Evolutionary conservation across 2,113 vertebrate genomes (phyloP).

Genomic region (Ciconia stormi): DNA sequence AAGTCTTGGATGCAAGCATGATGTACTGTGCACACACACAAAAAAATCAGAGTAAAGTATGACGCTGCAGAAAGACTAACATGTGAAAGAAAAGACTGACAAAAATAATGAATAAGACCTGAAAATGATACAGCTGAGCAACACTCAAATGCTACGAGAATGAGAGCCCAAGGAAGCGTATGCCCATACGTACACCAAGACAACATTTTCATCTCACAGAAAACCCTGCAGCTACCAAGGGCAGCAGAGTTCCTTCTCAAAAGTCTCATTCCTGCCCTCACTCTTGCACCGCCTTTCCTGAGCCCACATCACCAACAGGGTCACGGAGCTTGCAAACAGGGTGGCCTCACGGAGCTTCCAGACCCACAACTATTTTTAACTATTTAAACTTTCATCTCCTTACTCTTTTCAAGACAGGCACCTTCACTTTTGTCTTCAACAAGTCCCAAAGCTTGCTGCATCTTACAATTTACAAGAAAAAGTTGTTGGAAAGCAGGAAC

Average conservation of each 20-base stretch:
- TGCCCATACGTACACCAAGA: fast-evolving
- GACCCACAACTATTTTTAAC: neutral
- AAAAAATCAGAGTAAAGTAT: neutral
- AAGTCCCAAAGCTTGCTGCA: neutral
- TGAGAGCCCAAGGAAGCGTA: fast-evolving
- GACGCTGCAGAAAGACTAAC: neutral
- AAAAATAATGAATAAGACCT: neutral
- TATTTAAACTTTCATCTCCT: neutral
- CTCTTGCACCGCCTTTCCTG: neutral
- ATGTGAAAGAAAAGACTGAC: fast-evolving
- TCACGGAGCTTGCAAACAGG: fast-evolving
- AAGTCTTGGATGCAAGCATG: fast-evolving
- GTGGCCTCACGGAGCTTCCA: fast-evolving
- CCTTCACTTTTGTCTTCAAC: neutral
- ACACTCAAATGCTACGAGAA: fast-evolving
- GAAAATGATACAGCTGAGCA: fast-evolving
- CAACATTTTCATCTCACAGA: fast-evolving
- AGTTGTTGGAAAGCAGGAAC: neutral
- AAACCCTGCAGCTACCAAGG: fast-evolving
- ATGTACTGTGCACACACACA: neutral
- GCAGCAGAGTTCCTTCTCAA: neutral
- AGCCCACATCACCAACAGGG: neutral
- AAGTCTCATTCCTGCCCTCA: neutral
- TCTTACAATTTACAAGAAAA: too few species aligned
- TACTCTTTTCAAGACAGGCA: neutral